Conservation (phyloP, 2,888 invertebrate genomes). For the Agrypnus murinus region DNA sequence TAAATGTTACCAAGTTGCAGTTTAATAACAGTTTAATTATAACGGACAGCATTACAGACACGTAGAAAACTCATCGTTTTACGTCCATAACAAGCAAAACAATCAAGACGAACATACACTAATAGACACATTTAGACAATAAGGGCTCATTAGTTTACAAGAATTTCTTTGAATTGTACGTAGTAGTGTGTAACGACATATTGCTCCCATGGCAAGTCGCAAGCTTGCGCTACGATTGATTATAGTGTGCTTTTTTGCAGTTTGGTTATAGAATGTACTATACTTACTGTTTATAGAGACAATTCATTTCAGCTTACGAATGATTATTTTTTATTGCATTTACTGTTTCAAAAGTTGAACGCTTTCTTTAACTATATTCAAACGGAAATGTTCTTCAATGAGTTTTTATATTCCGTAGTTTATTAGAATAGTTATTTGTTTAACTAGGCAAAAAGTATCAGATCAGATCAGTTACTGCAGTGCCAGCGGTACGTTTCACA, state of each 20-base stretch:
- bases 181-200: too few species aligned
- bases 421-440: too few species aligned
- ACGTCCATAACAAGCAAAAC: slow-evolving; percentile 21
- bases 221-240: not conserved
- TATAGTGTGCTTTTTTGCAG: not conserved
- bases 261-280: not conserved
- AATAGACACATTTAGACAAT: slow-evolving; percentile 24
- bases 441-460: too few species aligned
- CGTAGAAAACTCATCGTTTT: not conserved
- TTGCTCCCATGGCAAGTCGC: not conserved
- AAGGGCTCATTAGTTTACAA: slow-evolving; percentile 14
- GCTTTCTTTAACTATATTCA: too few species aligned
- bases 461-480: too few species aligned
- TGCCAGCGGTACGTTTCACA: too few species aligned
- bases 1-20: not conserved
- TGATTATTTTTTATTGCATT: too few species aligned
- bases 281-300: too few species aligned
- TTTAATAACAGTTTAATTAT: slow-evolving; percentile 20
- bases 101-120: slow-evolving; percentile 14
- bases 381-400: too few species aligned
- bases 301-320: too few species aligned
- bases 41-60: not conserved
- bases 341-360: too few species aligned
- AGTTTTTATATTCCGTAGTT: too few species aligned
- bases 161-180: slow-evolving; percentile 5